phyloP scores from a whole-genome alignment of 2,113 vertebrate species.

The Halichoeres trimaculatus region DNA sequence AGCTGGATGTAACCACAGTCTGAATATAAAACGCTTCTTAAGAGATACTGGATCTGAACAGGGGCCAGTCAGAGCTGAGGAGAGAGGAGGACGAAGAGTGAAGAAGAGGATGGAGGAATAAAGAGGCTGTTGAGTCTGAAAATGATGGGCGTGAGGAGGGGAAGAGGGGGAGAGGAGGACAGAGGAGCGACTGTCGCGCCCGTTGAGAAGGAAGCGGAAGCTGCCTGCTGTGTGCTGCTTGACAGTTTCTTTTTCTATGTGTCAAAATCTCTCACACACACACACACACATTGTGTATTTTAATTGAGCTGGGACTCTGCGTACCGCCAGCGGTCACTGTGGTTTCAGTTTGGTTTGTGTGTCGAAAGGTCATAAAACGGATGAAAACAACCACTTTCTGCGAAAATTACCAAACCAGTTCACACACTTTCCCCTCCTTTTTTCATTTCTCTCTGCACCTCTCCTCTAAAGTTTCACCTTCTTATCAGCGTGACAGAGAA shows the following conservation, averaged over 20 bases:
- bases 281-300: background rate
- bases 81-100: constrained; percentile 22
- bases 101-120: constrained; percentile 49
- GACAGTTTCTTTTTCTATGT: constrained; percentile 40
- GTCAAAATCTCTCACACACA: constrained; percentile 20
- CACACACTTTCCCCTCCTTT: constrained; percentile 15
- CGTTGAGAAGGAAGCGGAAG: constrained; percentile 69
- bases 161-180: constrained; percentile 46
- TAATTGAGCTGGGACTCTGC: constrained; percentile 18
- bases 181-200: constrained; percentile 61
- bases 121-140: constrained; percentile 55
- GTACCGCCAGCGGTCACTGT: constrained; percentile 19
- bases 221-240: constrained; percentile 47
- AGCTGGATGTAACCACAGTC: background rate
- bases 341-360: constrained; percentile 28
- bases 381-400: constrained; percentile 57
- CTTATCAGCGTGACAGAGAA: background rate
- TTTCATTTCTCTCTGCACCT: background rate
- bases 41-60: background rate
- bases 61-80: background rate
- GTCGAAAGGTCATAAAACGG: constrained; percentile 9
- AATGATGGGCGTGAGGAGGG: constrained; percentile 40
- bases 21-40: constrained; percentile 34
- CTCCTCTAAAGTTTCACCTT: constrained; percentile 1
- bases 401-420: constrained; percentile 45